Evolutionary conservation across 2,888 invertebrate genomes (phyloP).

Genomic region (Lucinisca nassula): DNA sequence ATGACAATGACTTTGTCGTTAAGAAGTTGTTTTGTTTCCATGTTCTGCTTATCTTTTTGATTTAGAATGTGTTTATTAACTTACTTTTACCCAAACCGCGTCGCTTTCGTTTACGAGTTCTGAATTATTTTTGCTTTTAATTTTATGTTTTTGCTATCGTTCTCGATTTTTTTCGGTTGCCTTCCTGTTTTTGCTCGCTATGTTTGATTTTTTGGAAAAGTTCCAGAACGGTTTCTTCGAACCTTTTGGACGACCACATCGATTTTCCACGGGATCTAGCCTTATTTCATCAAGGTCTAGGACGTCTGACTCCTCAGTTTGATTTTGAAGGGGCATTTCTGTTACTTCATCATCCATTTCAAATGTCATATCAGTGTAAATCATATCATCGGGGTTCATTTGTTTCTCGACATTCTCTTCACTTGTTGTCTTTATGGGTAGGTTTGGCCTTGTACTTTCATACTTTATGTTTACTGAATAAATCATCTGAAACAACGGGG

Average conservation of each 20-base stretch:
- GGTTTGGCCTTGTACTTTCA: not conserved
- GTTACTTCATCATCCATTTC: not conserved
- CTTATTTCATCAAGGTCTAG: not conserved
- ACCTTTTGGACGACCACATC: not conserved
- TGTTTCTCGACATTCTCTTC: no score
- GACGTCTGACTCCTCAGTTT: not conserved
- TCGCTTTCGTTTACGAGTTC: not conserved
- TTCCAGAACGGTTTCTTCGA: slow-evolving; percentile 14
- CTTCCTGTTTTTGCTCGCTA: not conserved
- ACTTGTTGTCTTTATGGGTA: no score
- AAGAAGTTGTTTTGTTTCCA: not conserved
- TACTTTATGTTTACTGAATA: not conserved
- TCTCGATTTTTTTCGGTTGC: not conserved
- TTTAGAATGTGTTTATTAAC: not conserved
- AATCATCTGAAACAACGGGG: not conserved
- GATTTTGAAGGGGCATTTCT: not conserved
- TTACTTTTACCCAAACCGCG: not conserved
- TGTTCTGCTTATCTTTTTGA: not conserved
- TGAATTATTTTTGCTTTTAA: not conserved
- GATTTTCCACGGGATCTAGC: not conserved
- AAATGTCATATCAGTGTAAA: not conserved
- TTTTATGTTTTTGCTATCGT: not conserved
- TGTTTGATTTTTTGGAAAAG: not conserved
- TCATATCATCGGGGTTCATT: not conserved
- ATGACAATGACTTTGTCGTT: not conserved